Evolutionary conservation across 2,888 invertebrate species (phyloP), one percentile per base, ranked within the genome.

Genomic region (Aspidiotus destructor): DNA sequence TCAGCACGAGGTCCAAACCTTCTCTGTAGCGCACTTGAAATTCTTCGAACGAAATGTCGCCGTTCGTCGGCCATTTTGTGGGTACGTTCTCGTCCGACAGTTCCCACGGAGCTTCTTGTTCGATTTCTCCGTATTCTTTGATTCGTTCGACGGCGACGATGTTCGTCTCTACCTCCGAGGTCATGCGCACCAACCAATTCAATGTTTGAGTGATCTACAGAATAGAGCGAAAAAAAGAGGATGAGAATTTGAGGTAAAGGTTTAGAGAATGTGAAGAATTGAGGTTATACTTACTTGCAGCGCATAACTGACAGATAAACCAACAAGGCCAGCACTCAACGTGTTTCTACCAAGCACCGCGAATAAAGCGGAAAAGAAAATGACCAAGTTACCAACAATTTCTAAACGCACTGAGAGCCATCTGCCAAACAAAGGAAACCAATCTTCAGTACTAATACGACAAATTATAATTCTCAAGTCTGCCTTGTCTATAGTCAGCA

Each of bases 121-220:
- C 82, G 0, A 89, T 87, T 76, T 92, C 93, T 0, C 89, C 87
- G 76, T 97, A 98, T 76, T 98, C 97, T 77, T 95, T 93, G 75
- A 97, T 92, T 76, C 98, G 85, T 79, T 98, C 97, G 1, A 97
- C 95, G 3, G 96, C 92, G 0, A 97, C 96, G 74, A 97, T 94
- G 78, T 97, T 97, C 0, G 96, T 94, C 80, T 98, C 98, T 57
- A 98, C 88, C 76, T 97, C 96, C 1, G 93, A 92, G 0, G 92
- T 90, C 92, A 95, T 94, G 72, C 96, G 83, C 40, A 98, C 95
- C 74, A 98, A 81, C 92, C 95, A 96, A 79, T 96, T 98, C 55
- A 98, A 80, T 0, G 92, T 94, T 83, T 93, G 92, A 0, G 97
- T 97, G 70, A 93, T 89, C 90, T 92, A n/a, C 69, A 69, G 67